Conservation (phyloP, 2,797 vertebrate species). For the Zenarchopterus dispar region DNA sequence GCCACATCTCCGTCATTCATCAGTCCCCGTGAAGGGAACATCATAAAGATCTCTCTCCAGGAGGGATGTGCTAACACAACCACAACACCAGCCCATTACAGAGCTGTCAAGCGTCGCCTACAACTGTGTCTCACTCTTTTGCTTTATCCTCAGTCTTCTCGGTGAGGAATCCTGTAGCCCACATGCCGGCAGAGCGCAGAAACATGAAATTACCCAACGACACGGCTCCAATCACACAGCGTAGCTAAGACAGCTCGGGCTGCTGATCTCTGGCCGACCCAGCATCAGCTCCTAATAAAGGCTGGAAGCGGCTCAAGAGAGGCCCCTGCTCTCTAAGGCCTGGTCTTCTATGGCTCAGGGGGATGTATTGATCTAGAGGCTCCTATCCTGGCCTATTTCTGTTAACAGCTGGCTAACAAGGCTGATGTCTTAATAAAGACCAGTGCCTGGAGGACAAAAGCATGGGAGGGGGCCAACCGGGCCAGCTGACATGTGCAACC, state of each 20-base stretch:
- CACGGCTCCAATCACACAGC: constrained; percentile 44
- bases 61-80: constrained; percentile 61
- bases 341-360: constrained; percentile 26
- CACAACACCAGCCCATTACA: constrained; percentile 60
- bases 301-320: constrained; percentile 54
- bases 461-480: constrained; percentile 6
- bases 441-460: constrained; percentile 15
- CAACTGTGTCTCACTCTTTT: constrained; percentile 33
- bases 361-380: constrained; percentile 63
- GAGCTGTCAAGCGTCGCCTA: constrained; percentile 49
- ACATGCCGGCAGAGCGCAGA: constrained; percentile 27
- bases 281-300: constrained; percentile 55
- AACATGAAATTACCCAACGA: constrained; percentile 45
- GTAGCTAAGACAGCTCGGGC: constrained; percentile 21
- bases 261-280: constrained; percentile 50
- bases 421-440: constrained; percentile 74
- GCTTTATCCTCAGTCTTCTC: constrained; percentile 37
- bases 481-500: constrained; percentile 24
- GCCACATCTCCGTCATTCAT: constrained; percentile 59
- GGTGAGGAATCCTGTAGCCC: constrained; percentile 27
- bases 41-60: constrained; percentile 61
- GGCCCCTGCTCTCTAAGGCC: constrained; percentile 45
- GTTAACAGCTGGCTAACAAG: constrained; percentile 73
- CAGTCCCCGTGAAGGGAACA: constrained; percentile 49
- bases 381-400: constrained; percentile 40